Conservation (phyloP, 2,797 vertebrate genomes). For the Anguilla obscura region DNA sequence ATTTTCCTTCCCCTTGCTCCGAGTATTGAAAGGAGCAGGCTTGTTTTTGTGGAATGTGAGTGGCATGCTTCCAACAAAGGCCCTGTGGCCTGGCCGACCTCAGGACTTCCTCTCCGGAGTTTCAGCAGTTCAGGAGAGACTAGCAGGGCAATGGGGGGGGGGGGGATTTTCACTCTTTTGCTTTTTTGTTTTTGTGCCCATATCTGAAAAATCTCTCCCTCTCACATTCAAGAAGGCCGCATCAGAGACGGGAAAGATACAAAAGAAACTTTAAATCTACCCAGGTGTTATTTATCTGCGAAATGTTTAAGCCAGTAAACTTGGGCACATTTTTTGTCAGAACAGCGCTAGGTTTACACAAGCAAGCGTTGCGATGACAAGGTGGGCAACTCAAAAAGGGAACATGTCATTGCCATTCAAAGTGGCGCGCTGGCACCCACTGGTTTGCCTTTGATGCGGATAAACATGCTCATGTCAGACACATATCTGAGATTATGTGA, state of each 20-base stretch:
- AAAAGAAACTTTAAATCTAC: neutral
- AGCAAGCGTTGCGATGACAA: neutral
- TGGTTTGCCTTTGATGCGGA: neutral
- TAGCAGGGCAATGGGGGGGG: neutral
- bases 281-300: neutral
- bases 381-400: neutral
- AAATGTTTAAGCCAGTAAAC: neutral
- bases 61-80: neutral
- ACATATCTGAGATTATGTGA: neutral
- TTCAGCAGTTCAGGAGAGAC: constrained; percentile 1
- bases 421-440: neutral
- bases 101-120: neutral
- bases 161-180: neutral
- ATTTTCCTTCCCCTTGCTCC: constrained; percentile 9
- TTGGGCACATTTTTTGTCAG: neutral
- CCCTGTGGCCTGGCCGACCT: neutral
- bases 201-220: neutral
- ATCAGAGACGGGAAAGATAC: neutral
- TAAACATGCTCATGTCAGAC: neutral
- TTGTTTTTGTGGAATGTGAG: constrained; percentile 24
- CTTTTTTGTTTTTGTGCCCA: neutral
- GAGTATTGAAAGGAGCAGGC: constrained; percentile 22
- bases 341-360: neutral
- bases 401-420: neutral
- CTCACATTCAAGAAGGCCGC: neutral